Evolutionary conservation across 2,113 vertebrate species (phyloP), one percentile per base, ranked within the genome.

Genomic region (Coracopsis vasa): DNA sequence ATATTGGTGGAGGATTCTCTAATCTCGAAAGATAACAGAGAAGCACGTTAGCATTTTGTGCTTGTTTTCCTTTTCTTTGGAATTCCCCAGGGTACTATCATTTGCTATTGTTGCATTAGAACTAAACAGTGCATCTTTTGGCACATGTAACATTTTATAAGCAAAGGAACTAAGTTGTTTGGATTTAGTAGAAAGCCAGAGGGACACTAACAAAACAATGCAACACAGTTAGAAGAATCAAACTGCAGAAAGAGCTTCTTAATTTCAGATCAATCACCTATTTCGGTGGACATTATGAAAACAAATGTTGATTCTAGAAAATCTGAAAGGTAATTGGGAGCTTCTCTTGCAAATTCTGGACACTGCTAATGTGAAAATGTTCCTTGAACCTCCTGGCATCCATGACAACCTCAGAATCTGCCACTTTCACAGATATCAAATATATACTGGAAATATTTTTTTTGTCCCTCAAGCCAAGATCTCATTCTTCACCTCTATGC

Each of bases 101-200:
- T 97, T 96, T 96, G 86, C 86, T 96, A 66, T 77, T 93, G 95
- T 87, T 51, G 5, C 66, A 54, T 92, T 84, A 94, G 82, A 96
- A 95, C 75, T 89, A 97, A 96, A 92, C 84, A 80, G 65, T 50
- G 84, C 82, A 88, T 87, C 81, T 80, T 91, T 84, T 92, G 85
- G 84, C 62, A 88, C 90, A 81, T 80, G 88, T 90, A 96, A 82
- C 80, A 94, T 82, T 90, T 92, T 74, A 86, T 88, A 95, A 94
- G 97, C 95, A 97, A 95, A 96, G 71, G 84, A 95, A 82, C 61
- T 67, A 79, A 80, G 90, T 77, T 85, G 92, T 93, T 95, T 86
- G 31, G 80, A 84, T 96, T 92, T 91, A 87, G 69, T 1, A 0
- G 83, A 92, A 94, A 94, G 94, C 93, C 91, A 95, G 87, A 85